A percentile compares a stretch with the other conserved stretches of the same genome.
Evolutionary conservation across 1,140 invertebrate species (phyloP).

Genomic region (Elymnias hypermnestra): DNA sequence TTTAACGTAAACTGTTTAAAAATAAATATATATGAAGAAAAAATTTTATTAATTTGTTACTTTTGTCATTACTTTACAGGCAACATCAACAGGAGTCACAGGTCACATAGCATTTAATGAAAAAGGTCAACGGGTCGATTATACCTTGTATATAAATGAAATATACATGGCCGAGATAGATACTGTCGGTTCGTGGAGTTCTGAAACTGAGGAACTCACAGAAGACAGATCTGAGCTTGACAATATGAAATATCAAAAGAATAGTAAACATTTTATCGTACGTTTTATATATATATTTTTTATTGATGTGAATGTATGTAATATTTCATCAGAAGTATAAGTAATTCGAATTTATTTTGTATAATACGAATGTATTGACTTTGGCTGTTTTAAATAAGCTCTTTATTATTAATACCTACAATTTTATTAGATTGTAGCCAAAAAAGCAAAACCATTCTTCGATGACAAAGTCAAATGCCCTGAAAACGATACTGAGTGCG

Average conservation of each 20-base stretch:
- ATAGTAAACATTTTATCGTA: conserved; percentile 61
- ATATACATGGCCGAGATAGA: conserved; percentile 36
- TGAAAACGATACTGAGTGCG: conserved; percentile 30
- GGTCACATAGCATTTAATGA: conserved; percentile 55
- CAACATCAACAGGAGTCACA: conserved; percentile 43
- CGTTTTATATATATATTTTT: conserved; percentile 14
- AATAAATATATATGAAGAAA: too few species aligned
- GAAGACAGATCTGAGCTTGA: conserved; percentile 27
- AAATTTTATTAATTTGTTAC: too few species aligned
- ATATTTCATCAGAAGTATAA: too few species aligned
- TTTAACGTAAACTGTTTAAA: too few species aligned
- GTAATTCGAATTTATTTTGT: too few species aligned
- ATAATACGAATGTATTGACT: too few species aligned
- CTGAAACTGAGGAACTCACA: conserved; percentile 21
- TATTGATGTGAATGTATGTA: background rate
- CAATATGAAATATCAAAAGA: conserved; percentile 22
- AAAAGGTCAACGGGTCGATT: conserved; percentile 51
- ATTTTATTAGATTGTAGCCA: conserved; percentile 49
- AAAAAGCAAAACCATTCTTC: conserved; percentile 57
- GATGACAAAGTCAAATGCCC: conserved; percentile 41
- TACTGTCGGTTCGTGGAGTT: conserved; percentile 51
- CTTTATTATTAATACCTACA: too few species aligned
- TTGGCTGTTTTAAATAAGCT: too few species aligned
- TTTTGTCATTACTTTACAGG: conserved; percentile 37
- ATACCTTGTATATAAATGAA: conserved; percentile 55